These are phyloP conservation scores for Cirrhinus mrigala DNA, from an alignment of 2,797 vertebrate genomes.

Conservation along the genomic window DNA sequence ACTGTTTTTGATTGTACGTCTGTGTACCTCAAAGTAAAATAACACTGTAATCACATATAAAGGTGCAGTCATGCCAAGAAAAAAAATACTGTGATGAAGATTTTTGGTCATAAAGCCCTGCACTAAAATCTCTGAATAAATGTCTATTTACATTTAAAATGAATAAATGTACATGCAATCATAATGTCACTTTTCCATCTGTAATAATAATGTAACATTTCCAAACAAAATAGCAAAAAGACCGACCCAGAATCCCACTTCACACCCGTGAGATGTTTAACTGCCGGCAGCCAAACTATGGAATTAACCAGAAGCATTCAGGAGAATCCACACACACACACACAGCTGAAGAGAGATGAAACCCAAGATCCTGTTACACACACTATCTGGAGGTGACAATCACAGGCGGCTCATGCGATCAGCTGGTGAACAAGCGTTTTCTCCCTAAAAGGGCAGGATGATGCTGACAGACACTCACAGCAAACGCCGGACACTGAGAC, in stretches of 20 bases:
- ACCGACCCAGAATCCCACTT: neutral
- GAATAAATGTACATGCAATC: no score
- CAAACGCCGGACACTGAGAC: neutral
- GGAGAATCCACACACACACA: neutral
- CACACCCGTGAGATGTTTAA: neutral
- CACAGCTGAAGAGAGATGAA: slow-evolving; percentile 27
- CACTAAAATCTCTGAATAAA: no score
- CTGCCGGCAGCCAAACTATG: neutral
- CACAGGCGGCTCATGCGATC: neutral
- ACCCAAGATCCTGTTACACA: slow-evolving; percentile 39
- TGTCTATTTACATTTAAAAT: no score
- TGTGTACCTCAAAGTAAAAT: neutral
- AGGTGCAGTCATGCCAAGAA: no score
- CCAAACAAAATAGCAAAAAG: neutral
- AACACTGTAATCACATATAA: neutral
- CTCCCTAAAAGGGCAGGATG: slow-evolving; percentile 2
- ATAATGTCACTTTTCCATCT: neutral
- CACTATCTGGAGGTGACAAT: slow-evolving; percentile 16
- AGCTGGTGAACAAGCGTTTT: neutral
- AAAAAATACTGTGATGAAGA: no score
- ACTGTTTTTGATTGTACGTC: neutral
- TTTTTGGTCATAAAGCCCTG: no score
- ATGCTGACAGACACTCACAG: neutral
- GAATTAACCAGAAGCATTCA: neutral
- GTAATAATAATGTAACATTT: neutral